These are phyloP conservation scores for Brachionichthys hirsutus DNA, from an alignment of 2,113 vertebrate species.

Conservation along the genomic window DNA sequence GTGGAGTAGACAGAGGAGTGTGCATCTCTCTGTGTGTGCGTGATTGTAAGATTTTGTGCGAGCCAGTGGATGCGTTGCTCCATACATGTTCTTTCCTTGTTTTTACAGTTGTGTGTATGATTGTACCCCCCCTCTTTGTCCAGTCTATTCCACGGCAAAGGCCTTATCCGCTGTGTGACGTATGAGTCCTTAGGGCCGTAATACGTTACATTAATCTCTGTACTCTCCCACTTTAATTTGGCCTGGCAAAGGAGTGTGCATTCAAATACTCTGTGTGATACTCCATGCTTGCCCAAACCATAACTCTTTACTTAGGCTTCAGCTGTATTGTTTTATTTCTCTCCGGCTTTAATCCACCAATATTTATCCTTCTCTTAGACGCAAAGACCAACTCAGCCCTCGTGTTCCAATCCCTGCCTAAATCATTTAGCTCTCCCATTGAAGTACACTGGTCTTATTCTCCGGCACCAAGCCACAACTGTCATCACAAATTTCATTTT, in stretches of 20 bases:
- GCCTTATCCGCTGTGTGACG: constrained; percentile 72
- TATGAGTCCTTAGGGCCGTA: constrained; percentile 75
- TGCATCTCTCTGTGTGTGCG: constrained; percentile 24
- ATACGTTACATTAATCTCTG: constrained; percentile 77
- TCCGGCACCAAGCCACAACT: too few relatives aligned
- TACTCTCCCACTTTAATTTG: constrained; percentile 74
- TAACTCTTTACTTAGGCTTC: neutral
- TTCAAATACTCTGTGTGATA: constrained; percentile 67
- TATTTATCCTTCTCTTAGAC: constrained; percentile 7
- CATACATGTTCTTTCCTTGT: constrained; percentile 35
- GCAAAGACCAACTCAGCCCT: too few relatives aligned
- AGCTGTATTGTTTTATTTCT: neutral
- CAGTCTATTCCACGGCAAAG: constrained; percentile 46
- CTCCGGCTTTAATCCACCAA: neutral
- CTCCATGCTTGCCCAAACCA: neutral
- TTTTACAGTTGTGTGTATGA: constrained; percentile 13
- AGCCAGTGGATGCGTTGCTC: constrained; percentile 30
- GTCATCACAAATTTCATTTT: constrained; percentile 2
- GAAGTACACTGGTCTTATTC: too few relatives aligned
- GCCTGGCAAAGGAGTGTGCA: constrained; percentile 62
- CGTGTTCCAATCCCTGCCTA: too few relatives aligned
- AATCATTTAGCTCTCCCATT: too few relatives aligned
- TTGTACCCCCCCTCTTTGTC: constrained; percentile 30
- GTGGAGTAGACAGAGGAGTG: constrained; percentile 32
- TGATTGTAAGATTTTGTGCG: constrained; percentile 25